These are phyloP conservation scores for Bilobella aurantiaca DNA, from an alignment of 1,140 invertebrate species.

Conservation along the genomic window DNA sequence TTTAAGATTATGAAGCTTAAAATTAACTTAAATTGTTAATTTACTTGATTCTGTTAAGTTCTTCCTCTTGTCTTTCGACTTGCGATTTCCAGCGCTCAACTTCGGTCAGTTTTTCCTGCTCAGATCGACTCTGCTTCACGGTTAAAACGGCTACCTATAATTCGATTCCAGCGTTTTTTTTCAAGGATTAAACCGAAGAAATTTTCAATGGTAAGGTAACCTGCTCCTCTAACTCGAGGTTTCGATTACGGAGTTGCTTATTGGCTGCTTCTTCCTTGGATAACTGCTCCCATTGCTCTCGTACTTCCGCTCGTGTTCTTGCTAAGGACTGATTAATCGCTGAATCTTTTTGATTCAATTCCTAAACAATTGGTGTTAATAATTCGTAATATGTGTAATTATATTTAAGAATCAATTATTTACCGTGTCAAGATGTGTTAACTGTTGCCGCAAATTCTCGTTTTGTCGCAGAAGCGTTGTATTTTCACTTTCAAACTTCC, in stretches of 20 bases:
- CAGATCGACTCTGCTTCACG: constrained; percentile 12
- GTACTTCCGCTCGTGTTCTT: constrained; percentile 22
- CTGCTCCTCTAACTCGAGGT: constrained; percentile 24
- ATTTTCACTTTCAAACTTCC: constrained; percentile 24
- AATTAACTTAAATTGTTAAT: constrained; percentile 5
- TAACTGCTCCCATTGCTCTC: constrained; percentile 23
- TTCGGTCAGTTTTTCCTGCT: constrained; percentile 21
- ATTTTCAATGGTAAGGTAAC: neutral
- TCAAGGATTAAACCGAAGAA: neutral
- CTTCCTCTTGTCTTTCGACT: constrained; percentile 19
- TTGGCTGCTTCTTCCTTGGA: constrained; percentile 27
- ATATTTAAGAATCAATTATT: neutral
- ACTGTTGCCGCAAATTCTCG: constrained; percentile 17
- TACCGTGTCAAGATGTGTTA: constrained; percentile 15
- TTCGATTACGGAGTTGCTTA: constrained; percentile 17
- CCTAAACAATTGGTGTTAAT: too few relatives aligned
- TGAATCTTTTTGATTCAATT: constrained; percentile 19
- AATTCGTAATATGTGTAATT: too few relatives aligned
- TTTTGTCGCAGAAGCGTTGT: constrained; percentile 14
- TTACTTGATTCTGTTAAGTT: constrained; percentile 21
- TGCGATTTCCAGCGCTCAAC: constrained; percentile 23
- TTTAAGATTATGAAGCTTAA: constrained; percentile 2
- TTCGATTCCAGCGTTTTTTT: neutral
- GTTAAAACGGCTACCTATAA: constrained; percentile 17
- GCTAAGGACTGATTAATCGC: constrained; percentile 13